Evolutionary conservation across 2,113 vertebrate species (phyloP).

Genomic region (Oxyruncus cristatus): DNA sequence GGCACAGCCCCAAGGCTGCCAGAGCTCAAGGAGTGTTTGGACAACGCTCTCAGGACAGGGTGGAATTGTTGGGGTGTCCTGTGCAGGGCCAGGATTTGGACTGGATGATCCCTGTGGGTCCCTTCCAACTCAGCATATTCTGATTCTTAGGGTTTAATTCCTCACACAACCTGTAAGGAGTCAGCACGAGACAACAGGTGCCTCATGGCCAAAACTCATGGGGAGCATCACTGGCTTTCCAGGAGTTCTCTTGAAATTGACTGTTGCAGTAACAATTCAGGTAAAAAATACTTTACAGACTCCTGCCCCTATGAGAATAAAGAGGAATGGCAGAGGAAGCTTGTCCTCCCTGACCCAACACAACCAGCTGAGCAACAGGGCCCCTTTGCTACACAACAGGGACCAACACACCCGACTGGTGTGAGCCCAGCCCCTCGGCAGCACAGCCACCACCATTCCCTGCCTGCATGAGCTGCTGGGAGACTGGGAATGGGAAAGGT

Average conservation of each 20-base stretch:
- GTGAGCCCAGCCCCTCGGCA: background rate
- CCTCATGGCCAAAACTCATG: rapidly evolving
- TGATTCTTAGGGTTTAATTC: background rate
- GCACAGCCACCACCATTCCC: background rate
- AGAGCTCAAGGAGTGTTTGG: background rate
- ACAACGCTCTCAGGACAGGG: rapidly evolving
- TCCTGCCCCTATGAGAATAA: background rate
- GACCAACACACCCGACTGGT: rapidly evolving
- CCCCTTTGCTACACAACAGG: rapidly evolving
- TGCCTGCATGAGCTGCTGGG: background rate
- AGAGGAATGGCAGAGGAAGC: background rate
- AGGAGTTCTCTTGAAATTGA: background rate
- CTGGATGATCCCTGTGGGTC: background rate
- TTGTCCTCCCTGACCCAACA: background rate
- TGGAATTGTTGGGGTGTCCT: background rate
- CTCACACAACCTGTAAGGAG: background rate
- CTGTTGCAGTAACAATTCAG: background rate
- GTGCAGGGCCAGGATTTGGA: background rate
- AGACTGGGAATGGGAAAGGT: background rate
- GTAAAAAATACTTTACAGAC: background rate
- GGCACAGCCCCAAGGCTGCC: rapidly evolving
- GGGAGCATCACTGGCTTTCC: background rate
- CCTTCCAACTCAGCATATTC: background rate
- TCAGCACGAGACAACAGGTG: rapidly evolving
- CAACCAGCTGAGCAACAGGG: background rate